These are phyloP conservation scores for Cynocephalus volans DNA, from an alignment of 2,113 vertebrate genomes.

Conservation along the genomic window DNA sequence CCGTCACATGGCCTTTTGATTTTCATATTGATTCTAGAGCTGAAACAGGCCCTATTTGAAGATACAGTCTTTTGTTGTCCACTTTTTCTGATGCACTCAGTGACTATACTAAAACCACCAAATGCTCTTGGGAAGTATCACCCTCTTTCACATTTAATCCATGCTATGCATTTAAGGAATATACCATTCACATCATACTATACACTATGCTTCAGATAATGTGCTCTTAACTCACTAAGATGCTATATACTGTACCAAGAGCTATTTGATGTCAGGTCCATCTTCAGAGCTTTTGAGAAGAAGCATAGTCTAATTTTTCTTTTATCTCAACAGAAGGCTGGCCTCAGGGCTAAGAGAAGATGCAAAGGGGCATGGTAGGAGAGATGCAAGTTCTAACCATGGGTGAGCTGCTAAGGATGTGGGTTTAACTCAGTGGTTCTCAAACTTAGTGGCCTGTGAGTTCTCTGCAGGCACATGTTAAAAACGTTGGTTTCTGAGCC, in stretches of 20 bases:
- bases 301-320: neutral
- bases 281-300: conserved; percentile 3
- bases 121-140: neutral
- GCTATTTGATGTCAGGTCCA: neutral
- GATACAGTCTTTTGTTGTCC: neutral
- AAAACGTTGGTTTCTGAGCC: neutral
- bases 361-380: neutral
- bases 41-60: neutral
- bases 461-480: neutral
- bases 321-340: neutral
- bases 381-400: neutral
- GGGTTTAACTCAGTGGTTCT: neutral
- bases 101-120: neutral
- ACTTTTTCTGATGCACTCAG: neutral
- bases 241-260: neutral
- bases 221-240: neutral
- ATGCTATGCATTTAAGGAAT: neutral
- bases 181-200: neutral
- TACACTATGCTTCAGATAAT: neutral
- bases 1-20: neutral
- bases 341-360: neutral
- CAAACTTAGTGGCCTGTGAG: neutral
- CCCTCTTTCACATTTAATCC: neutral
- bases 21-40: conserved; percentile 34
- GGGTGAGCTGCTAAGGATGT: neutral